Conservation (phyloP, 1,140 invertebrate species). For the Drosophila cardini region DNA sequence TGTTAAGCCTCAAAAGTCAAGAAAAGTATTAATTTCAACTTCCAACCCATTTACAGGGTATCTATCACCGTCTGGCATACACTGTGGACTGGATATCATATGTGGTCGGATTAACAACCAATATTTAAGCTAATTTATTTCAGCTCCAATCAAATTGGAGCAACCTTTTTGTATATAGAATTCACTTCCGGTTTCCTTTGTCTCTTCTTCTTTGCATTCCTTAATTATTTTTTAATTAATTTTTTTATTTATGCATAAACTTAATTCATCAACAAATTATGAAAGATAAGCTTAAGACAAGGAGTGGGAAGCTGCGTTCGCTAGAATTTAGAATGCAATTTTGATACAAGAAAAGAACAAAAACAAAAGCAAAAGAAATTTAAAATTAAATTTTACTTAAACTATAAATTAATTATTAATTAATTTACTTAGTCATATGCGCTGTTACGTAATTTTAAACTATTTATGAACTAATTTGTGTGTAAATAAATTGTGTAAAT, state of each 20-base stretch:
- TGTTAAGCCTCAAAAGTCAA: background rate
- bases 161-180: constrained; percentile 47
- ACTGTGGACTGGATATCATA: constrained; percentile 96
- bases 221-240: constrained; percentile 2
- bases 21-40: background rate
- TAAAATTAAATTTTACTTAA: constrained; percentile 50
- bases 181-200: constrained; percentile 22
- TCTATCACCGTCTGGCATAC: constrained; percentile 96
- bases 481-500: constrained; percentile 83
- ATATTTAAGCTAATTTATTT: constrained; percentile 70
- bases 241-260: constrained; percentile 37
- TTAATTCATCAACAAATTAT: constrained; percentile 15
- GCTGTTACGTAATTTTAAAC: constrained; percentile 83
- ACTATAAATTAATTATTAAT: constrained; percentile 60
- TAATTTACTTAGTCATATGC: constrained; percentile 81
- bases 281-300: constrained; percentile 8
- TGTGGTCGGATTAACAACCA: constrained; percentile 85
- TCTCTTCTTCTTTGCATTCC: constrained; percentile 1
- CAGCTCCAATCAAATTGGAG: background rate
- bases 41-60: constrained; percentile 86
- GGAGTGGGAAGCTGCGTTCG: constrained; percentile 34
- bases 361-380: background rate
- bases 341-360: too few relatives aligned
- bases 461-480: constrained; percentile 79
- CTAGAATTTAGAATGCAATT: constrained; percentile 56